These are phyloP conservation scores for Amaurobius ferox DNA, from an alignment of 2,888 invertebrate species.

Conservation along the genomic window DNA sequence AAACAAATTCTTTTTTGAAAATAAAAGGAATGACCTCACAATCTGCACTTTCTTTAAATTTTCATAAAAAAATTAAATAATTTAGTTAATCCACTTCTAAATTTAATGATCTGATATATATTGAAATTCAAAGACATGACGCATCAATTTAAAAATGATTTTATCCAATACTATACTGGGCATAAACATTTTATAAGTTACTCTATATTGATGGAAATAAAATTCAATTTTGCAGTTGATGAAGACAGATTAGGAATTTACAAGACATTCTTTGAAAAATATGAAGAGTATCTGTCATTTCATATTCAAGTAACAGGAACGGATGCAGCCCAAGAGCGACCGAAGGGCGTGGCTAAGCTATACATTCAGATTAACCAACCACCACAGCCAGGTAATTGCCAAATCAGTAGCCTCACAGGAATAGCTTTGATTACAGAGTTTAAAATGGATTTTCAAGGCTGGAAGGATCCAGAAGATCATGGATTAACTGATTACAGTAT, in stretches of 20 bases:
- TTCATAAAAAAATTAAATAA: too few species aligned
- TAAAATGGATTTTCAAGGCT: constrained; percentile 31
- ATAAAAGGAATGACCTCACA: too few species aligned
- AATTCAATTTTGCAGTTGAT: constrained; percentile 30
- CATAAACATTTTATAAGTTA: too few species aligned
- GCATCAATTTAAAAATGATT: too few species aligned
- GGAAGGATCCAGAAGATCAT: constrained; percentile 46
- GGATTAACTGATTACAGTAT: constrained; percentile 44
- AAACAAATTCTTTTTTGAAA: too few species aligned
- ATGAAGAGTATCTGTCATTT: constrained; percentile 9
- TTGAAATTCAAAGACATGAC: too few species aligned
- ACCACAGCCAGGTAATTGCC: constrained; percentile 34
- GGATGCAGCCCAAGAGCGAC: not conserved
- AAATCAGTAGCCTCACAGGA: constrained; percentile 9
- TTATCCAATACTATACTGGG: too few species aligned
- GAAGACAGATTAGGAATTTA: constrained; percentile 50
- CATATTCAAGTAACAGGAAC: constrained; percentile 40
- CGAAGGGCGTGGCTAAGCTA: constrained; percentile 44
- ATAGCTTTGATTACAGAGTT: constrained; percentile 33
- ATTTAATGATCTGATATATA: too few species aligned
- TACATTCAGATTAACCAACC: constrained; percentile 50
- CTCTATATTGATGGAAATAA: too few species aligned
- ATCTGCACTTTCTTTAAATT: too few species aligned
- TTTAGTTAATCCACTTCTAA: too few species aligned
- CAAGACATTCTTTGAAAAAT: constrained; percentile 30